A percentile compares a stretch with the other conserved stretches of the same genome.
Conservation (phyloP, 2,113 vertebrate genomes). For the Platanista minor region DNA sequence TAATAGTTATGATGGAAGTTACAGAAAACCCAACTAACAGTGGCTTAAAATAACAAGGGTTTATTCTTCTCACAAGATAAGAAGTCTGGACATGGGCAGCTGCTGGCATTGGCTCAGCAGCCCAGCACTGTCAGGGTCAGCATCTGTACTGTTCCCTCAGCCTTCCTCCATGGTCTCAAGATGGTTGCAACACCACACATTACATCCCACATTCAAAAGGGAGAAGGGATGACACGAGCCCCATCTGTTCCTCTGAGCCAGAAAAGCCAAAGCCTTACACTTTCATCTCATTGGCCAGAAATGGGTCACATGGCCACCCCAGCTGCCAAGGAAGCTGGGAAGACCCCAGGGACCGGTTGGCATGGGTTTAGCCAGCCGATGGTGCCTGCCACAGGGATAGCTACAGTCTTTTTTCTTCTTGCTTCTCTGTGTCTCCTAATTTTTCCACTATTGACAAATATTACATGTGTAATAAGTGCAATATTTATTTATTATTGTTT, state of each 20-base stretch:
- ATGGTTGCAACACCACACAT: not conserved
- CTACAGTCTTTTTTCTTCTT: not conserved
- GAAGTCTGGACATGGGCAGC: not conserved
- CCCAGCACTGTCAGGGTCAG: not conserved
- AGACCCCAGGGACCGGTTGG: not conserved
- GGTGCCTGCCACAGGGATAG: not conserved
- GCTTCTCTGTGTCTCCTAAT: not conserved
- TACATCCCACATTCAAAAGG: not conserved
- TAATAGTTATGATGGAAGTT: not conserved
- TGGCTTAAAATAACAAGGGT: constrained; percentile 25
- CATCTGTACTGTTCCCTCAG: not conserved
- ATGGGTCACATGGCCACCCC: not conserved
- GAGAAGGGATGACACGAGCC: not conserved
- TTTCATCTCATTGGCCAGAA: not conserved
- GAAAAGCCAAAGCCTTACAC: not conserved
- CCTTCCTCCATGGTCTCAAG: not conserved
- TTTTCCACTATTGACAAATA: not conserved
- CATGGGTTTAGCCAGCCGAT: not conserved
- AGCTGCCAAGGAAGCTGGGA: not conserved
- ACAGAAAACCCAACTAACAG: not conserved
- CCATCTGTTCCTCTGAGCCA: not conserved
- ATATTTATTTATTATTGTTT: not conserved
- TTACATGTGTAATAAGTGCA: not conserved
- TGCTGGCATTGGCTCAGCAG: not conserved
- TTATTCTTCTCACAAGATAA: constrained; percentile 5